A percentile compares a stretch with the other conserved stretches of the same genome.
Conservation (phyloP, 2,797 vertebrate species). For the Gallinago solitaria region DNA sequence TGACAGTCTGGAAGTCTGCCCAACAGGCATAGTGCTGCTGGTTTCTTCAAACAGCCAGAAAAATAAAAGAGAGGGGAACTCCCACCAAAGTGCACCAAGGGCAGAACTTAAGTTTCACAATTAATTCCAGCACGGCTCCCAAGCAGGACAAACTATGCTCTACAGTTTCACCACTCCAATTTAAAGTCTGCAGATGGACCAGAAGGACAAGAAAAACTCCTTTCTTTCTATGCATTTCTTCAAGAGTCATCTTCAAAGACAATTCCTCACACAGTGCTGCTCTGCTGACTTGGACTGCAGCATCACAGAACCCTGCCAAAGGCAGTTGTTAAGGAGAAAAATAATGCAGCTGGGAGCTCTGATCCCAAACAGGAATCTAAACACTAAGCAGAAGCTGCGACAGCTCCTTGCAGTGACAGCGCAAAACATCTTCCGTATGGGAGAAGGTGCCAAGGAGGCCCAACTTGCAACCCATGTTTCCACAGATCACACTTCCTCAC, state of each 20-base stretch:
- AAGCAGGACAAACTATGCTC: background rate
- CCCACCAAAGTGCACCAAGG: background rate
- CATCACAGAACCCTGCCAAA: background rate
- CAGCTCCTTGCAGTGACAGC: background rate
- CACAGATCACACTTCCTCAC: background rate
- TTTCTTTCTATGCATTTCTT: background rate
- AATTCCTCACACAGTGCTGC: background rate
- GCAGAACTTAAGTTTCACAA: background rate
- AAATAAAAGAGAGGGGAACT: background rate
- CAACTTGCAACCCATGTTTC: background rate
- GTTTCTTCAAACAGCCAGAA: background rate
- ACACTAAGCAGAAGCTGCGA: background rate
- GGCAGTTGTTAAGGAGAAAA: background rate
- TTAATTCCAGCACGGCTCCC: background rate
- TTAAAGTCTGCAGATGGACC: background rate
- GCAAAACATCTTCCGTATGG: background rate
- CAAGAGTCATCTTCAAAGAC: background rate
- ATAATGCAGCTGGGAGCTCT: background rate
- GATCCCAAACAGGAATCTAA: background rate
- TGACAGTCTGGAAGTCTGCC: constrained; percentile 10
- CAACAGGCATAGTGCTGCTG: background rate
- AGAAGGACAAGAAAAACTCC: background rate
- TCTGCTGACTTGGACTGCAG: background rate
- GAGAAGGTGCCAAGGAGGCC: background rate
- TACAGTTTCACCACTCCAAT: background rate